Evolutionary conservation across 2,888 invertebrate species (phyloP), one percentile per base, ranked within the genome.

Genomic region (Phortica magna): DNA sequence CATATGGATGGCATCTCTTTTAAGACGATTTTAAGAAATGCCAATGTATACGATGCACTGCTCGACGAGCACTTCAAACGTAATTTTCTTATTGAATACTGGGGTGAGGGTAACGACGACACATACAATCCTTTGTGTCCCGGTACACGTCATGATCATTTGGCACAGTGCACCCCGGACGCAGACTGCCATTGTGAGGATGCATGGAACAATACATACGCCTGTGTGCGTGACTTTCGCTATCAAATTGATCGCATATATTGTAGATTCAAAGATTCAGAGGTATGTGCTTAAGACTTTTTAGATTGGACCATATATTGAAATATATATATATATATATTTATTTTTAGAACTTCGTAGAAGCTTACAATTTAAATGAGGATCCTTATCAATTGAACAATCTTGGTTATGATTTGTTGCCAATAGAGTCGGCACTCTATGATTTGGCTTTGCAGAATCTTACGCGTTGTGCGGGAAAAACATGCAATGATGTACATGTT

Each of bases 161-260:
- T 93, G 12, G 89, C 96, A 94, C 92, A 95, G 88, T 97, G 97
- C 84, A 92, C 93, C 31, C 90, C 92, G 4, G 93, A 94, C 10
- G 94, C 94, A 80, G 94, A 94, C 67, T 98, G 98, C 91, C 97
- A 97, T 84, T 98, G 98, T 88, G 95, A 97, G 89, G 98, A 98
- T 91, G 92, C 95, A 0, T 93, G 91, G 83, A 98, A 98, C 90
- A 98, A 98, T 89, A 97, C 97, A 0, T 98, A 95, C 87, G 93
- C 93, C 0, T 98, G 98, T 87, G 88, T 97, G n/a, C 92, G 97
- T 43, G 94, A 95, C 83, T 90, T 97, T 70, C 93, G 94, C 0
- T 84, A 92, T 73, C 80, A 83, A 9, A 82, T 84, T 6, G 83
- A 91, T 82, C 89, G 91, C 64, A 88, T 93, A 55, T 93, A 92